These are phyloP conservation scores for Apotomis capreana DNA, from an alignment of 2,888 invertebrate genomes.

Conservation along the genomic window DNA sequence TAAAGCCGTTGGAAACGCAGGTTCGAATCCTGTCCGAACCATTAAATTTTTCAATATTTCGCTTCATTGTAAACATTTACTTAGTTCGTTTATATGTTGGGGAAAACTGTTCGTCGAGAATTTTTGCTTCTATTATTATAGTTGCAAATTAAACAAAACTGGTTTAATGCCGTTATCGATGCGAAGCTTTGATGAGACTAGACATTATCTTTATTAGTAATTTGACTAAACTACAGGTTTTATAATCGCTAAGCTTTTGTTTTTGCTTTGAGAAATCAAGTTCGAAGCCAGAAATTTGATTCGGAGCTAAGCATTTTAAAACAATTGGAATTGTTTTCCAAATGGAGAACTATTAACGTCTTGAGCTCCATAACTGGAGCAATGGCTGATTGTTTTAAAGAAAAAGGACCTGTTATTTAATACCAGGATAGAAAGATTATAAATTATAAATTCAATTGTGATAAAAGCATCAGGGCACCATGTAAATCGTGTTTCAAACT, in stretches of 20 bases:
- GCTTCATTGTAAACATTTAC: too few relatives aligned
- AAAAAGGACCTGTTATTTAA: not conserved
- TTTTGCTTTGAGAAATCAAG: not conserved
- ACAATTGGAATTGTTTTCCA: conserved; percentile 18
- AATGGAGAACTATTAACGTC: conserved; percentile 3
- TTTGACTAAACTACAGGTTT: conserved; percentile 16
- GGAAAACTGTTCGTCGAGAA: not conserved
- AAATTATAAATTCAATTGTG: too few relatives aligned
- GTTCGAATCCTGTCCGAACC: too few relatives aligned
- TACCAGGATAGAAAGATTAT: too few relatives aligned
- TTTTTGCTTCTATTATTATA: conserved; percentile 4
- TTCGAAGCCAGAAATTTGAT: not conserved
- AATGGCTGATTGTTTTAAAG: not conserved
- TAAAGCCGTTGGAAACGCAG: too few relatives aligned
- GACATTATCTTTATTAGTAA: conserved; percentile 26
- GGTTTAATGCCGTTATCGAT: conserved; percentile 26
- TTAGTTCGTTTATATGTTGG: conserved; percentile 10
- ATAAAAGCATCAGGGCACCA: too few relatives aligned
- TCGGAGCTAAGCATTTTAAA: conserved; percentile 1
- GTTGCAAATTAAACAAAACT: conserved; percentile 25
- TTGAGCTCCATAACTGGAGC: conserved; percentile 10
- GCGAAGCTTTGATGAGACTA: conserved; percentile 18
- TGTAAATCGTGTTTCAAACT: too few relatives aligned
- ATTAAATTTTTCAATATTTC: too few relatives aligned
- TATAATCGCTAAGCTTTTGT: not conserved